Base-by-base conservation (phyloP, 2,797 vertebrate genomes). In the Mallotus villosus region DNA sequence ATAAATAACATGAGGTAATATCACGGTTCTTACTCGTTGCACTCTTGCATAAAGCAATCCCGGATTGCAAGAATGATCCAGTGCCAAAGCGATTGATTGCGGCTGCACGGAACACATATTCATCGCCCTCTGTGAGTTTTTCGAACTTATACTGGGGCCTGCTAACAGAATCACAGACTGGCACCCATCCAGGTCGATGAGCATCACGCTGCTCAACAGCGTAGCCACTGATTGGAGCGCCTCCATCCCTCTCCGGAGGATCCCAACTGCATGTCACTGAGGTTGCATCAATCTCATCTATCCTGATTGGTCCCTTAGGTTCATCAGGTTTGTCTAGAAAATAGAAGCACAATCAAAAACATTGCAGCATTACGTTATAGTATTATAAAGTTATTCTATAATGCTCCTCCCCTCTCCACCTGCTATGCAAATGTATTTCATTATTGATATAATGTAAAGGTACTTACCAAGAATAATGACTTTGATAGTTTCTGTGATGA, bases 31-130 rank as follows among this genome's bases (percentile, higher is more conserved):
- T 95, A 99, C 98, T 95, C 71, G 94, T 98, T 82, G 93, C 90
- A 89, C 98, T 99, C 78, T 85, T 96, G 93, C 97, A 97, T 83
- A 95, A 94, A 79, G 96, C 93, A 62, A 97, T 87, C 71, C 98
- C 97, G 71, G 97, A 98, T 76, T 99, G 97, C 79, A 99, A 88
- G 86, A 94, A 99, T 27, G 96, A 96, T 82, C 98, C 98, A 0
- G 96, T 96, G 76, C 98, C 98, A 9, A 96, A 99, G 75, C 92
- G 96, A 87, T 99, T 99, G 21, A 94, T 92, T 53, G 97, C 96
- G 82, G 97, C 97, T 55, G 95, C 94, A 41, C 97, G 95, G 95
- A 99, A 99, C 80, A 98, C 95, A 0, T 99, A 99, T 85, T 99
- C 98, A 60, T 95, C 93, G 83, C 95, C 94, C 89, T 99, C 98